These are phyloP conservation scores for Enteromius mattozi DNA, from an alignment of 2,797 vertebrate species.

Conservation along the genomic window DNA sequence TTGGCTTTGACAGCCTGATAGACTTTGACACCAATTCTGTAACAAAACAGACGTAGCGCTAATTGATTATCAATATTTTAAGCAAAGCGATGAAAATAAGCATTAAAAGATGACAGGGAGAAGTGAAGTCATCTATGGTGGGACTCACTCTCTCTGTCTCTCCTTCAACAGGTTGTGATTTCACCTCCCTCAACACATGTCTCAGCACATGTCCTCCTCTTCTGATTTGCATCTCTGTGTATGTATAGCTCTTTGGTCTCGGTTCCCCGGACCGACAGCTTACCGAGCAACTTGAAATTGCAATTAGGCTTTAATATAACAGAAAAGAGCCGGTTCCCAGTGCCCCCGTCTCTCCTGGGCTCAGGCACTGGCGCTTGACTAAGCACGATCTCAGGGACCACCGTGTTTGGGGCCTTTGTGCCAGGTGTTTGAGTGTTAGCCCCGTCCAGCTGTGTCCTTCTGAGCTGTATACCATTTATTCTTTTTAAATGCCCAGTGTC, in stretches of 20 bases:
- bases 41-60: constrained; percentile 98
- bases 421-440: constrained; percentile 42
- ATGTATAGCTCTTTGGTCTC: constrained; percentile 35
- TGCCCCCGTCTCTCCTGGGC: constrained; percentile 45
- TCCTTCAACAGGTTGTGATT: constrained; percentile 5
- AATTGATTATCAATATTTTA: constrained; percentile 99
- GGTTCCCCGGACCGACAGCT: constrained; percentile 33
- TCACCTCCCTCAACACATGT: neutral
- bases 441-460: constrained; percentile 40
- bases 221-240: constrained; percentile 11
- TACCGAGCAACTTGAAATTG: constrained; percentile 23
- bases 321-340: constrained; percentile 23
- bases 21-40: constrained; percentile 96
- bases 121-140: constrained; percentile 55
- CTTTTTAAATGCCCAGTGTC: constrained; percentile 78
- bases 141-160: constrained; percentile 38
- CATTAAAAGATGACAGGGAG: constrained; percentile 87
- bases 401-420: constrained; percentile 54
- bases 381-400: constrained; percentile 56
- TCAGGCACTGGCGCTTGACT: constrained; percentile 51
- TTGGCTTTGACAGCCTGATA: constrained; percentile 97
- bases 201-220: constrained; percentile 7
- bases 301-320: constrained; percentile 9
- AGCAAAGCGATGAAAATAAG: constrained; percentile 99
- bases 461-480: constrained; percentile 61